Percentiles rank a stretch among this genome's conserved stretches.
Evolutionary conservation across 2,113 vertebrate species (phyloP).

Genomic region (Poeciliopsis retropinna): DNA sequence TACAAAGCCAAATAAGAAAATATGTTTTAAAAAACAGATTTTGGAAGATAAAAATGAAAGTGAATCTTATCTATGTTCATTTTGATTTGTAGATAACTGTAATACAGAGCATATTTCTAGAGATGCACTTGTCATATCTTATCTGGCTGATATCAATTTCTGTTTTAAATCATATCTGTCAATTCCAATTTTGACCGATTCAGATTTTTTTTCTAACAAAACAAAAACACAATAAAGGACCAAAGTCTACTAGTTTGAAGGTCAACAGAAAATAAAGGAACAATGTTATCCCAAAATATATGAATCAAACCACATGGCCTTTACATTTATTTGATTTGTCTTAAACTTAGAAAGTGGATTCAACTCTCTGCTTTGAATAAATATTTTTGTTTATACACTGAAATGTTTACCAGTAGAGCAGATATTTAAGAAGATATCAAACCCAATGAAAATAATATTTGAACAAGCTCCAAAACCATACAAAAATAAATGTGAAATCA

Average conservation of each 20-base stretch:
- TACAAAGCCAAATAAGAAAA: not conserved
- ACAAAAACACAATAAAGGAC: not conserved
- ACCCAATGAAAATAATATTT: not conserved
- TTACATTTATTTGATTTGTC: not conserved
- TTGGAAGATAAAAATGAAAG: not conserved
- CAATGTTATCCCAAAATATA: not conserved
- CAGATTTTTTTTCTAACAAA: not conserved
- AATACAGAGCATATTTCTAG: not conserved
- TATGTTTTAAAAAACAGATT: not conserved
- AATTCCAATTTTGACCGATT: not conserved
- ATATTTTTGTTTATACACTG: too few relatives aligned
- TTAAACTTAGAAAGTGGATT: not conserved
- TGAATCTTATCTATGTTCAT: not conserved
- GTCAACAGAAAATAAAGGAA: not conserved
- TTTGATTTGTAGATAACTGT: slow-evolving; percentile 19
- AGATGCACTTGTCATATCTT: too few relatives aligned
- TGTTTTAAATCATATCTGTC: not conserved
- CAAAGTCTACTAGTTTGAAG: not conserved
- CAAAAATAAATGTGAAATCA: not conserved
- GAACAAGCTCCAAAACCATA: not conserved
- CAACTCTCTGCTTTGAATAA: not conserved
- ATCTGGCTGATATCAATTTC: not conserved
- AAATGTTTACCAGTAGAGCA: too few relatives aligned
- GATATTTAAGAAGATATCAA: not conserved
- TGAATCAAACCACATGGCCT: not conserved